Conservation (phyloP, 2,888 invertebrate species). For the Drosophila kuntzei region DNA sequence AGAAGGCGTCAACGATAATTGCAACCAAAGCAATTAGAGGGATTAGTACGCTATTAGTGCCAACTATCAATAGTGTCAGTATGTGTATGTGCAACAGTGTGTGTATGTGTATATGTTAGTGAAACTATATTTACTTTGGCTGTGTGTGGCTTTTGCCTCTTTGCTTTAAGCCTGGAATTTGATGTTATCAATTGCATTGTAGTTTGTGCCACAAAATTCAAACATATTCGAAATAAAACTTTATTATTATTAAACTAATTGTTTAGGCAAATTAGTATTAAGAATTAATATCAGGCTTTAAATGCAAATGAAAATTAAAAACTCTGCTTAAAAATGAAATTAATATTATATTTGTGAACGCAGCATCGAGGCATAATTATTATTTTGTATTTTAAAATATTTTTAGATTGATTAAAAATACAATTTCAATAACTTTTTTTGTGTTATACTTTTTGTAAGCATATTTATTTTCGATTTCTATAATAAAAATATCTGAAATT, state of each 20-base stretch:
- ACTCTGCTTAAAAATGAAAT: too few species aligned
- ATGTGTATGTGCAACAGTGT: constrained; percentile 16
- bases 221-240: constrained; percentile 49
- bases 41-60: constrained; percentile 79
- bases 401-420: too few species aligned
- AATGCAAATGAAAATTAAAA: background rate
- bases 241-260: background rate
- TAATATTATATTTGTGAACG: too few species aligned
- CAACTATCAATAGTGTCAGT: constrained; percentile 68
- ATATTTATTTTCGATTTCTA: too few species aligned
- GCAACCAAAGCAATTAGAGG: constrained; percentile 79
- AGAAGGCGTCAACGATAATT: constrained; percentile 74
- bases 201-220: constrained; percentile 49
- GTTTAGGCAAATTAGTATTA: background rate
- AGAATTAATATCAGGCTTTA: background rate
- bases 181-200: constrained; percentile 61
- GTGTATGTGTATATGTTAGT: constrained; percentile 23
- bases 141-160: constrained; percentile 33
- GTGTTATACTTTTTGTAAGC: too few species aligned
- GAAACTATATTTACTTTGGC: constrained; percentile 8
- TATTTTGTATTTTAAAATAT: background rate
- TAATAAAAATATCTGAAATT: too few species aligned
- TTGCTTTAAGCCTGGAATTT: constrained; percentile 37
- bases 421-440: too few species aligned
- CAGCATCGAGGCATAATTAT: too few species aligned